A percentile compares a stretch with the other conserved stretches of the same genome.
phyloP scores from a whole-genome alignment of 2,888 invertebrate species.

The Bugulina stolonifera region DNA sequence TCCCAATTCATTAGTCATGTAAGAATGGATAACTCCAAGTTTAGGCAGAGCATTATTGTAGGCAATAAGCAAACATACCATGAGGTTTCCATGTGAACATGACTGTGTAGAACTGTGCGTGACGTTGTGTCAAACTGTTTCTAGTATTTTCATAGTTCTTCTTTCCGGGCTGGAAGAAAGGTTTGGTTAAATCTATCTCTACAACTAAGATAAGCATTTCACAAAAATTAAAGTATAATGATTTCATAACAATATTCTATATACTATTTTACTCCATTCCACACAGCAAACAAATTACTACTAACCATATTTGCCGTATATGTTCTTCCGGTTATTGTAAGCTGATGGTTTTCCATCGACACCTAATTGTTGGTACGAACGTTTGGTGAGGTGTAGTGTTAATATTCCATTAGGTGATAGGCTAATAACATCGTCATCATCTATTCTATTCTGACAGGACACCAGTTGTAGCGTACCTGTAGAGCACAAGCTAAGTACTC shows the following conservation, averaged over 20 bases:
- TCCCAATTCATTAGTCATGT: no score
- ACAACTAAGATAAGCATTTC: no score
- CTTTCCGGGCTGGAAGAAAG: constrained; percentile 39
- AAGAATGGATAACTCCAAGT: no score
- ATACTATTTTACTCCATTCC: no score
- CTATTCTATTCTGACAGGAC: constrained; percentile 38
- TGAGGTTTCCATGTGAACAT: constrained; percentile 40
- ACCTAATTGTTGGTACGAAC: constrained; percentile 40
- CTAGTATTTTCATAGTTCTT: constrained; percentile 40
- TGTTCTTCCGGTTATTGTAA: constrained; percentile 31
- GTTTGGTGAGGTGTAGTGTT: constrained; percentile 38
- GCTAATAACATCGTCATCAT: constrained; percentile 28
- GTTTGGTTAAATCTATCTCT: constrained; percentile 34
- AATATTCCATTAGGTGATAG: constrained; percentile 30
- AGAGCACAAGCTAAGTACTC: no score
- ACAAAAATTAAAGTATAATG: no score
- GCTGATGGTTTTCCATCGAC: constrained; percentile 38
- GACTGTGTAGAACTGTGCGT: constrained; percentile 35
- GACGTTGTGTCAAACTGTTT: constrained; percentile 37
- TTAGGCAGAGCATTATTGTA: background rate
- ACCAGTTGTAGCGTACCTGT: constrained; percentile 37
- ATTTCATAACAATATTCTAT: no score
- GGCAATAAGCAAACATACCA: constrained; percentile 33
- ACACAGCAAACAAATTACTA: background rate
- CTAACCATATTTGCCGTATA: constrained; percentile 36